phyloP scores from a whole-genome alignment of 1,140 invertebrate species.

The Calephelis nemesis region DNA sequence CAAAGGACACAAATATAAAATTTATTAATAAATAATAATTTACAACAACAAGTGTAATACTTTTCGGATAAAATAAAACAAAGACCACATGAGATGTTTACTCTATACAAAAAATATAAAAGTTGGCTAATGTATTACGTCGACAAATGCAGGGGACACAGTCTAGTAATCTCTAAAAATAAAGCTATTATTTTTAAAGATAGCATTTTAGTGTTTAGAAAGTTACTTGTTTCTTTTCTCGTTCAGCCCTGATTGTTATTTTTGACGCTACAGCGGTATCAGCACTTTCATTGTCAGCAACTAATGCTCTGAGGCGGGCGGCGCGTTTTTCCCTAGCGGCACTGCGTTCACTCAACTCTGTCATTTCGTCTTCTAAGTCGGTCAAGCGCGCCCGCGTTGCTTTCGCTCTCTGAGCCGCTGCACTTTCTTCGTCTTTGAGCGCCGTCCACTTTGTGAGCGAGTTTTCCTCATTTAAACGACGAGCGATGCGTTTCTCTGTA shows the following conservation, averaged over 20 bases:
- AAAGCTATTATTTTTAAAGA: slow-evolving; percentile 26
- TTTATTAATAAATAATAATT: too few species aligned
- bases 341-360: slow-evolving; percentile 78
- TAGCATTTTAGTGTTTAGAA: slow-evolving; percentile 49
- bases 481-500: slow-evolving; percentile 75
- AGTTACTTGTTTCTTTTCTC: slow-evolving; percentile 74
- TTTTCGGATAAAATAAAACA: slow-evolving; percentile 46
- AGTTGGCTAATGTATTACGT: slow-evolving; percentile 57
- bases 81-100: slow-evolving; percentile 59
- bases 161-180: slow-evolving; percentile 50
- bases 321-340: slow-evolving; percentile 80
- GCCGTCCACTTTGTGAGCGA: slow-evolving; percentile 80
- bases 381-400: slow-evolving; percentile 77
- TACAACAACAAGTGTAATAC: too few species aligned
- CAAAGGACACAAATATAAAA: too few species aligned
- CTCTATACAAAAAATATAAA: slow-evolving; percentile 66
- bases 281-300: slow-evolving; percentile 74
- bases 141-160: slow-evolving; percentile 65
- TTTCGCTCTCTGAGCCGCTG: slow-evolving; percentile 61
- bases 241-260: slow-evolving; percentile 59
- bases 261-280: slow-evolving; percentile 58
- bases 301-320: slow-evolving; percentile 78
- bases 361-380: slow-evolving; percentile 83
- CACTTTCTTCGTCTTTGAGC: slow-evolving; percentile 66
- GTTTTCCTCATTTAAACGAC: slow-evolving; percentile 63